phyloP scores from a whole-genome alignment of 2,113 vertebrate genomes.

The Halcyon malimbica region DNA sequence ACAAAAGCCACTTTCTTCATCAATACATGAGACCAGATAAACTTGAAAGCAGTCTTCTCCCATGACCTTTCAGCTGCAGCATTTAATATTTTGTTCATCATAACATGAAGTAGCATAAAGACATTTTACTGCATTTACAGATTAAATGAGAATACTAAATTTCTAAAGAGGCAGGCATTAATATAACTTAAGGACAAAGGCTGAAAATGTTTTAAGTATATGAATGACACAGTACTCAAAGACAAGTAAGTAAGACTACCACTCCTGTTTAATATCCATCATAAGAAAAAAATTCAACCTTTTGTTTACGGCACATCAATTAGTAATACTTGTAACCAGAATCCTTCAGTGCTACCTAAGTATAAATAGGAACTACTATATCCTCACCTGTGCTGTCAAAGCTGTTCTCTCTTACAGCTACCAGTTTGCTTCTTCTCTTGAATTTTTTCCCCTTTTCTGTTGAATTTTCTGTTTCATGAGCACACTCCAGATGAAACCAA shows the following conservation, averaged over 20 bases:
- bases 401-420: conserved; percentile 61
- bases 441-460: conserved; percentile 73
- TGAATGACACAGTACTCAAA: not conserved
- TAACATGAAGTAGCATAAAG: not conserved
- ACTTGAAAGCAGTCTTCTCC: not conserved
- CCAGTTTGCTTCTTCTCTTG: conserved; percentile 65
- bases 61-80: not conserved
- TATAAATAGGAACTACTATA: not conserved
- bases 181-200: not conserved
- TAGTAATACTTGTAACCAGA: not conserved
- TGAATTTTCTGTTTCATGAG: conserved; percentile 51
- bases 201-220: not conserved
- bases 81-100: not conserved
- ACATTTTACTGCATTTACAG: not conserved
- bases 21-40: not conserved
- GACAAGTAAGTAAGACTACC: not conserved
- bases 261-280: not conserved
- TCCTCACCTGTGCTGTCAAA: conserved; percentile 76
- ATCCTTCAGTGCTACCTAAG: not conserved
- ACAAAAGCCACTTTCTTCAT: not conserved
- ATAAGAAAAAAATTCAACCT: not conserved
- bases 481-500: conserved; percentile 82
- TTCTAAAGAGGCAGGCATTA: not conserved
- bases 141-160: not conserved
- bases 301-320: not conserved